Evolutionary conservation across 2,797 vertebrate genomes (phyloP).

Genomic region (Lutjanus campechanus): DNA sequence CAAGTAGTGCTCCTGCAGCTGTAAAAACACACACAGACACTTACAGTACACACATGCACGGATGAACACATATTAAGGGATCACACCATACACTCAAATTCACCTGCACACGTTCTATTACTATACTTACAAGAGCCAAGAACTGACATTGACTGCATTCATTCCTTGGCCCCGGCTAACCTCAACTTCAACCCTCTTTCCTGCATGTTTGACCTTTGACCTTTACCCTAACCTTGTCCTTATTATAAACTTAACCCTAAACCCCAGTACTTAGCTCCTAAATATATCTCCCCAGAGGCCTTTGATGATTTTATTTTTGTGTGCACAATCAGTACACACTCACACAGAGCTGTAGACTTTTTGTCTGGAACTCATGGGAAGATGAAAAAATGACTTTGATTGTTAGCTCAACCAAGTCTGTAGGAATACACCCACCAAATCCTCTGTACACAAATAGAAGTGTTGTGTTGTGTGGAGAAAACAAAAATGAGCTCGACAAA

Average conservation of each 20-base stretch:
- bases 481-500: background rate
- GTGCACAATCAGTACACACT: background rate
- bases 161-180: slow-evolving; percentile 7
- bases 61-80: slow-evolving; percentile 8
- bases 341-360: background rate
- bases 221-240: slow-evolving; percentile 46
- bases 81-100: slow-evolving; percentile 19
- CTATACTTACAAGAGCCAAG: slow-evolving; percentile 11
- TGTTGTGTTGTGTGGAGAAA: background rate
- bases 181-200: slow-evolving; percentile 26
- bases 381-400: background rate
- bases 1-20: slow-evolving; percentile 78
- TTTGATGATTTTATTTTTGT: slow-evolving; percentile 13
- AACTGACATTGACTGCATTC: slow-evolving; percentile 29
- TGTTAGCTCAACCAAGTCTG: background rate
- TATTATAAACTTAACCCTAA: slow-evolving; percentile 57
- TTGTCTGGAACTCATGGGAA: background rate
- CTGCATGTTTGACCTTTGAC: slow-evolving; percentile 55
- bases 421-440: background rate
- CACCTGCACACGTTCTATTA: background rate
- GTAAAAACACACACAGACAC: slow-evolving; percentile 76
- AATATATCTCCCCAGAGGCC: slow-evolving; percentile 14
- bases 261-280: slow-evolving; percentile 8
- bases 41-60: slow-evolving; percentile 26
- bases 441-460: background rate